phyloP scores from a whole-genome alignment of 2,113 vertebrate species.

The Melanotaenia duboulayi region DNA sequence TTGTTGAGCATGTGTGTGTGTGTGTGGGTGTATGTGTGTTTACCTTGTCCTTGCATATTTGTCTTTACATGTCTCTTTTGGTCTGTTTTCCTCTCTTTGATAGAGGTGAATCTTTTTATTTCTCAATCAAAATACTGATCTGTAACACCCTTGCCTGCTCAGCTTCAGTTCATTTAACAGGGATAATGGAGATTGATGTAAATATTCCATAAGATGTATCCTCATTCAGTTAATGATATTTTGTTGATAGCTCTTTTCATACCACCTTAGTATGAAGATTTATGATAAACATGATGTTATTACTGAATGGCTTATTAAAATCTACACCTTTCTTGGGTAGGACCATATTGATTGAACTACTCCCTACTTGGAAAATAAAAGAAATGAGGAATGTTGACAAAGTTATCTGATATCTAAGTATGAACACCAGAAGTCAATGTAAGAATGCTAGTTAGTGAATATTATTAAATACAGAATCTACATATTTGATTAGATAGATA shows the following conservation, averaged over 20 bases:
- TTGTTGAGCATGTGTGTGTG: conserved; percentile 3
- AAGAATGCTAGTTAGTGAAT: conserved; percentile 35
- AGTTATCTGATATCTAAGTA: conserved; percentile 48
- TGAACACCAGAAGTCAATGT: conserved; percentile 43
- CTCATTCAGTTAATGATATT: conserved; percentile 64
- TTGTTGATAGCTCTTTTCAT: conserved; percentile 58
- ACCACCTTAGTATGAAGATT: conserved; percentile 45
- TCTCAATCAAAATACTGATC: conserved; percentile 46
- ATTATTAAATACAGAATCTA: conserved; percentile 13
- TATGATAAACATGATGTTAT: conserved; percentile 38
- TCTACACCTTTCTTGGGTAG: conserved; percentile 13
- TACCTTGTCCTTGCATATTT: conserved; percentile 32
- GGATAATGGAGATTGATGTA: conserved; percentile 68
- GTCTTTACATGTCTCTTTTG: conserved; percentile 18
- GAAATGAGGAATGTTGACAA: conserved; percentile 15
- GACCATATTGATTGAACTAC: conserved; percentile 21
- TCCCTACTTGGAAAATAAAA: conserved; percentile 16
- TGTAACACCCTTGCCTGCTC: conserved; percentile 32
- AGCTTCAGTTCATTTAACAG: conserved; percentile 63
- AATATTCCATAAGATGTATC: conserved; percentile 62
- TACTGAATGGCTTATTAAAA: conserved; percentile 43
- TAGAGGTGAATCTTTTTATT: conserved; percentile 50
- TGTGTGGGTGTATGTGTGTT: conserved; percentile 14
- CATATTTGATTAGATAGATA: conserved; percentile 4
- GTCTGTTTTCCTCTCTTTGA: conserved; percentile 33